Evolutionary conservation across 2,797 vertebrate species (phyloP).

Genomic region (Novumbra hubbsi): DNA sequence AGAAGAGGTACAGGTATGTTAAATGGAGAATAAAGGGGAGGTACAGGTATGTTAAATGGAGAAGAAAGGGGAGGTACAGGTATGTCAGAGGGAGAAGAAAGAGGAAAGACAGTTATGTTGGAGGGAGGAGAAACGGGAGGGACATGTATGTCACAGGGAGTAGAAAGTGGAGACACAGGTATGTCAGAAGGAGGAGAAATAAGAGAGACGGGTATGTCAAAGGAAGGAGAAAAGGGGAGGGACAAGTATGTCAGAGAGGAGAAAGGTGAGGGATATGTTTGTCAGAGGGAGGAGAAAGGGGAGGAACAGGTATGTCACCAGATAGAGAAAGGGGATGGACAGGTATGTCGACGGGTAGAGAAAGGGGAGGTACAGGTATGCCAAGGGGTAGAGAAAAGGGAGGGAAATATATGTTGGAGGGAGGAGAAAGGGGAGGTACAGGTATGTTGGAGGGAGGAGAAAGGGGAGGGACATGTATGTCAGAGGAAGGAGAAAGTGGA

Average conservation of each 20-base stretch:
- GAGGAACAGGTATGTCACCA: background rate
- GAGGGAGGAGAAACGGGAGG: background rate
- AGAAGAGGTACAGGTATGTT: background rate
- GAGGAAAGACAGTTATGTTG: background rate
- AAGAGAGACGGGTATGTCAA: background rate
- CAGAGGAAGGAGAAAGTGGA: background rate
- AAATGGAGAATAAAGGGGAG: background rate
- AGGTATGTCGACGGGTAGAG: background rate
- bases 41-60: background rate
- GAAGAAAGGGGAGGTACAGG: background rate
- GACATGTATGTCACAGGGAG: background rate
- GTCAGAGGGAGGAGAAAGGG: no score
- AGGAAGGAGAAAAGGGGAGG: background rate
- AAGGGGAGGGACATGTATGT: background rate
- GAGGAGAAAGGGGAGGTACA: background rate
- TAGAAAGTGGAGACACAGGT: background rate
- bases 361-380: background rate
- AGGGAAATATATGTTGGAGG: background rate
- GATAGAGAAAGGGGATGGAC: background rate
- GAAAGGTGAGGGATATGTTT: background rate
- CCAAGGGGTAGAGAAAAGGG: background rate
- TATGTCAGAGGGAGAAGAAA: background rate
- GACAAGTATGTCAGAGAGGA: no score
- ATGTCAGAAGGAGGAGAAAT: background rate
- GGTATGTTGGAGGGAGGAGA: background rate